phyloP scores from a whole-genome alignment of 1,140 invertebrate species.

The Diploscapter pachys region DNA sequence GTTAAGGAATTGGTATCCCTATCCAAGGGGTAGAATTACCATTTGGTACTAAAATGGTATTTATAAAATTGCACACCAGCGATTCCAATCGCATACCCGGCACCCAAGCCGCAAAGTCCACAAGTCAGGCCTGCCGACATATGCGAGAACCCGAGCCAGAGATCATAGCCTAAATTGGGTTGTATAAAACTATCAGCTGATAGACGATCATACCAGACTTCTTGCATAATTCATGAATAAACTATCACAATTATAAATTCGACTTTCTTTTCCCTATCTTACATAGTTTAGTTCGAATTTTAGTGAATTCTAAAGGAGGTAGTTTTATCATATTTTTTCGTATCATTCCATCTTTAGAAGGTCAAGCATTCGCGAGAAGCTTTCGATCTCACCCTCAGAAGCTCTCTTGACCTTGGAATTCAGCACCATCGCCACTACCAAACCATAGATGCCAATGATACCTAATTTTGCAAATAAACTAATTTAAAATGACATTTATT shows the following conservation, averaged over 20 bases:
- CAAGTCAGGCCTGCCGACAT: slow-evolving; percentile 56
- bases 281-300: slow-evolving; percentile 21
- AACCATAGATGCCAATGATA: slow-evolving; percentile 99
- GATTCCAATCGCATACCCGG: slow-evolving; percentile 57
- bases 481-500: no score
- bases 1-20: no score
- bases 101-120: slow-evolving; percentile 56
- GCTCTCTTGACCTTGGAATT: slow-evolving; percentile 67
- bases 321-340: no score
- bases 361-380: no score
- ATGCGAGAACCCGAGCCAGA: slow-evolving; percentile 63
- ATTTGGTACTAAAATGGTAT: no score
- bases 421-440: slow-evolving; percentile 96
- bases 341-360: no score
- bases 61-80: slow-evolving; percentile 36
- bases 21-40: no score
- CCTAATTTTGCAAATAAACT: slow-evolving; percentile 62
- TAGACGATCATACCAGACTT: no score
- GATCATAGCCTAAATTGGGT: no score
- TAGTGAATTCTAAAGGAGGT: no score
- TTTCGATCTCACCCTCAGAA: no score
- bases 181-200: slow-evolving; percentile 30
- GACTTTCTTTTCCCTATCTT: slow-evolving; percentile 19
- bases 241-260: slow-evolving; percentile 71
- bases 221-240: no score